Base-by-base conservation (phyloP, 2,113 vertebrate species). In the Motacilla alba region DNA sequence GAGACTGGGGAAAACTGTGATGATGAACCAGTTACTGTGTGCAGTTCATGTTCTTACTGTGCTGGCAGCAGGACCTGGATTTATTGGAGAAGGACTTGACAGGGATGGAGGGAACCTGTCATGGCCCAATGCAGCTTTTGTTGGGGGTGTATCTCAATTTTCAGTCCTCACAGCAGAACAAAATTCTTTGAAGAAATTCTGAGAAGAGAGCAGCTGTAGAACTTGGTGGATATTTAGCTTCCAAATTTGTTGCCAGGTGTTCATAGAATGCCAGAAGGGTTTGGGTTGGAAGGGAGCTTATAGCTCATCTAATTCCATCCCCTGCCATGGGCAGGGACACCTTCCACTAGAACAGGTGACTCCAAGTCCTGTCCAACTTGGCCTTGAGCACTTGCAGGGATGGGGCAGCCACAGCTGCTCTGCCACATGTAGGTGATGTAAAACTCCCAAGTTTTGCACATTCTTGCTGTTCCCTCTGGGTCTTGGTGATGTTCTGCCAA, bases 91-190 rank as follows among this genome's bases (percentile, higher is more conserved):
- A n/a, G 39, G 55, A 52, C 43, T 33, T 56, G 44, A 5, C 19
- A 26, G 23, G 24, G 49, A 14, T 24, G 7, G 44, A 49, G 31
- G 49, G 30, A 68, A 7, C n/a, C 53, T n/a, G 3, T 30, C 22
- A 4, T 50, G 58, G 31, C 49, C 31, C 35, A 10, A 1, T 30
- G 3, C 49, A 60, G 52, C 50, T 64, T 1, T 0, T 5, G 13
- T 37, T 39, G 13, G 15, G 41, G 14, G 2, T 21, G 7, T 14
- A 22, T 20, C 27, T 70, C 20, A 12, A 0, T 27, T 80, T 59
- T 49, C 28, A 44, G 44, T 82, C 27, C n/a, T 43, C 21, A 17
- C 55, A 64, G 43, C n/a, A 22, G 8, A 35, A 23, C 0, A 0
- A 39, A 66, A 56, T 26, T 15, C 62, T 28, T 37, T 23, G 18